Base-by-base conservation (phyloP, 2,888 invertebrate species). In the Eristalis arbustorum region DNA sequence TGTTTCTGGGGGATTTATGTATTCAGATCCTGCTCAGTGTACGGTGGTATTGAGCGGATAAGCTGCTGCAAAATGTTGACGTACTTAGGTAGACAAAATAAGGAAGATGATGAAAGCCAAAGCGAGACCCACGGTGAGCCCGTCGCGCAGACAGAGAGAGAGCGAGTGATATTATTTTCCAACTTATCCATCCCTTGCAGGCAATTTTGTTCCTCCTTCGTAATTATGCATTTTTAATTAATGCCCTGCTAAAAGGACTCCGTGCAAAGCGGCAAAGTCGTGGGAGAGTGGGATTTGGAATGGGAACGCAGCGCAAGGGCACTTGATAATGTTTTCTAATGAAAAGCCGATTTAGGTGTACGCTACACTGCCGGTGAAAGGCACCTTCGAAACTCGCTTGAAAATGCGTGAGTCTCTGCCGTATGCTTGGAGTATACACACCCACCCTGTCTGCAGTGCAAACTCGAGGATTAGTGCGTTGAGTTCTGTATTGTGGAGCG, bases 161-260 rank as follows among this genome's bases (percentile, higher is more conserved):
- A 28, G 14, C 22, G 42, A 59, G 28, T n/a, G 14, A 57, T 81
- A 75, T 75, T 75, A 76, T 57, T 71, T 75, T 63, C 63, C 14
- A 85, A 76, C 84, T 77, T 77, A 73, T 85, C 81, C 84, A 73
- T 77, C 76, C 72, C 81, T 68, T 73, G 76, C 80, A 85, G 81
- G 84, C 81, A 85, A 73, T 81, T 71, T 72, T 69, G 56, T 40
- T 80, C 67, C 66, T 66, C 23, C 66, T 57, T 77, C 42, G 77
- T 74, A 77, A 81, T 81, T 85, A 81, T 81, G 84, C 81, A 85
- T 77, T 85, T 84, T 85, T 85, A 85, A 85, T 85, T 81, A 85
- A 81, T 85, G 76, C 76, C 68, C 66, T 49, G 49, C 72, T 68
- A 77, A 69, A 81, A 63, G 68, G 71, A 57, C 66, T 67, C 57